Base-by-base conservation (phyloP, 92 coral and sea anemone species). In the Scolanthus callimorphus region DNA sequence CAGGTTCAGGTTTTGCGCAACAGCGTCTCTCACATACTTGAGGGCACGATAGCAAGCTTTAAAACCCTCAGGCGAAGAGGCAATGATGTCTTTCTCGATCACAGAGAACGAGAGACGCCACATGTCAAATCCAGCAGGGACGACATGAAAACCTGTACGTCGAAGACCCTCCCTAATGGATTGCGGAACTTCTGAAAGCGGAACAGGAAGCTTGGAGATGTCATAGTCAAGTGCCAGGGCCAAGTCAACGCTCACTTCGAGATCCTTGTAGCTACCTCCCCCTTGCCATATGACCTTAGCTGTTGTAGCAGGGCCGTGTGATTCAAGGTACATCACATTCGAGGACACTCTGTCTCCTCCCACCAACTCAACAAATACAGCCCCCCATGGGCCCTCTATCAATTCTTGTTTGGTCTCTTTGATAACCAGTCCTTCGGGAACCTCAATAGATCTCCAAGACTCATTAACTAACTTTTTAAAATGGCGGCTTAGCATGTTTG, bases 261-360 rank as follows among this genome's bases (percentile, higher is more conserved):
- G 17, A 27, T 53, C 25, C 8, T 22, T 22, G 43, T 39, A 65
- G 39, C 38, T 65, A 27, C 58, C 29, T 0, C 41, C 53, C n/a
- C 62, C 71, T 34, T 51, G 31, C 71, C 71, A 65, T 0, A 0
- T 11, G 1, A 65, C 23, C n/a, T 52, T 19, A n/a, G 55, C 39
- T n/a, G 71, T 65, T 24, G 71, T 65, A 3, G 71, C 71, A 4
- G 71, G 71, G 20, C 71, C 71, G 22, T 65, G 71, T 3, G 61
- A 20, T 52, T 65, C 71, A 11, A 43, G 28, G 52, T 65, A 52
- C 62, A 65, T 51, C 9, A 53, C 62, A 34, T 20, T 51, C 39
- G 51, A 65, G 15, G 61, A 17, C 4, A 6, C n/a, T 20, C 28
- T 41, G 24, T 65, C 29, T 20, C 29, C 39, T 34, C 71, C 62